Evolutionary conservation across 2,113 vertebrate species (phyloP).

Genomic region (Origma solitaria): DNA sequence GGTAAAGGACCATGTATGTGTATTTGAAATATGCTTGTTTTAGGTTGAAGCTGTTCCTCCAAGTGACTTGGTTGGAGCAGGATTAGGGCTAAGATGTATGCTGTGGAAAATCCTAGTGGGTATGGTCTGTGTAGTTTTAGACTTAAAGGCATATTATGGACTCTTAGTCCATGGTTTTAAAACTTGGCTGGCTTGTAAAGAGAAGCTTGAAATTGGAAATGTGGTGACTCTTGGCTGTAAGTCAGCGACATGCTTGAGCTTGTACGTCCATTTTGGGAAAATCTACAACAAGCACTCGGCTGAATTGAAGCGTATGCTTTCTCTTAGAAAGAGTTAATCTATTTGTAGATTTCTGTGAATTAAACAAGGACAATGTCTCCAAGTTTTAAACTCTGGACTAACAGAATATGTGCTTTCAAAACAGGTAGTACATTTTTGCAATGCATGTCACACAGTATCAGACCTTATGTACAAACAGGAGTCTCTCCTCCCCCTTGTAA

Average conservation of each 20-base stretch:
- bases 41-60: background rate
- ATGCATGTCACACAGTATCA: slow-evolving; percentile 13
- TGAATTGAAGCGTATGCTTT: background rate
- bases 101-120: background rate
- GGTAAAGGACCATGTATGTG: slow-evolving; percentile 65
- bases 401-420: background rate
- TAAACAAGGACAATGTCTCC: background rate
- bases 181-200: background rate
- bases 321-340: background rate
- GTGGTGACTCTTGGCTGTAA: background rate
- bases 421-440: slow-evolving; percentile 14
- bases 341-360: background rate
- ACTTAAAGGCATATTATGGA: background rate
- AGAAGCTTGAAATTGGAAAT: background rate
- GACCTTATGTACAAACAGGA: background rate
- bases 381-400: slow-evolving; percentile 48
- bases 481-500: background rate
- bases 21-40: background rate
- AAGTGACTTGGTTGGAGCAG: background rate
- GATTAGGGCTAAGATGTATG: background rate
- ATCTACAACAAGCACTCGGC: background rate
- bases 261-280: background rate
- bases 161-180: slow-evolving; percentile 26
- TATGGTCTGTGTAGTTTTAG: background rate
- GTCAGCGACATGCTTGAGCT: background rate